Evolutionary conservation across 2,888 invertebrate species (phyloP), one percentile per base, ranked within the genome.

Genomic region (Sinodicranocentrus sp.): DNA sequence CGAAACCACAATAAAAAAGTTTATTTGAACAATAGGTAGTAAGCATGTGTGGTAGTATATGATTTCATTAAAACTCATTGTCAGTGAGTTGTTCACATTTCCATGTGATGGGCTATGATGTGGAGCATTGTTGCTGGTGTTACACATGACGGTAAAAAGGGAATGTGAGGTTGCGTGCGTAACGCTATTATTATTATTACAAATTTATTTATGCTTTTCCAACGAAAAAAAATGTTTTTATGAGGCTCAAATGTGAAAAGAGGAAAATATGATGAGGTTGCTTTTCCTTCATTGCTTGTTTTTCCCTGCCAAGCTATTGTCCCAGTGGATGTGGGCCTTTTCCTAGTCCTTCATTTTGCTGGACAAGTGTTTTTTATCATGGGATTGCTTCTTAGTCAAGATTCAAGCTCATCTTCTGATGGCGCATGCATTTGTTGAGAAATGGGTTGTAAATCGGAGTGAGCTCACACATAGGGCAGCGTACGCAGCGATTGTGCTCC

Each of bases 401-500:
- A n/a, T n/a, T n/a, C n/a, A n/a, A n/a, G n/a, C 57, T 10, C 57
- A 10, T 57, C 15, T 3, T 52, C 52, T n/a, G 17, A 52, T 19
- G 52, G 52, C 52, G 52, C 52, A 52, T 52, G 52, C 52, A 65
- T 67, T 17, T 26, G 68, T 68, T 8, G 19, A 26, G 25, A 8
- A n/a, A 33, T 33, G 33, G 3, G 10, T 33, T 33, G 33, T 33
- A 33, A 21, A 33, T 15, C 17, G 43, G 43, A 26, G 19, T 2
- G 33, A 71, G 33, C n/a, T 33, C 33, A 17, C 43, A 63, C 44
- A 70, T n/a, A 48, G 75, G 44, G 44, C 44, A 48, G 44, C 25
- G 57, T 3, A 23, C 61, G 70, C 63, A 70, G 70, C 70, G 71
- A 72, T 72, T 72, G 67, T 57, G 73, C 67, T 72, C 80, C 72